phyloP scores from a whole-genome alignment of 92 coral and sea anemone species.

The Porites divaricata region DNA sequence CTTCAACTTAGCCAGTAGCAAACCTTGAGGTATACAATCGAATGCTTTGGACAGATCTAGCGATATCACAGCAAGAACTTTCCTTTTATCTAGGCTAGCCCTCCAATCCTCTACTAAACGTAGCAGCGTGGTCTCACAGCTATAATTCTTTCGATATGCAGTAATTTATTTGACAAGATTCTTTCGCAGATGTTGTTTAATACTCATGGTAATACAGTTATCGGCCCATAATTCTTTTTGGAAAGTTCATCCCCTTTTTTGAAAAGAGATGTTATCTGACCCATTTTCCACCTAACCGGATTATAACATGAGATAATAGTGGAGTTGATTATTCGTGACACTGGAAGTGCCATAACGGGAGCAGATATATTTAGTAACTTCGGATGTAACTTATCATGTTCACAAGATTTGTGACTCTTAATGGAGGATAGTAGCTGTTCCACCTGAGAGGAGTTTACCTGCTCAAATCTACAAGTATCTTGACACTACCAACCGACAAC shows the following conservation, averaged over 20 bases:
- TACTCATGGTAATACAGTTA: conserved; percentile 21
- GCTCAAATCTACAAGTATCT: too few species aligned
- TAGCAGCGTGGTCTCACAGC: conserved; percentile 34
- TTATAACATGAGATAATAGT: too few species aligned
- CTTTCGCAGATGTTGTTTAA: conserved; percentile 43
- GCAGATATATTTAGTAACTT: conserved; percentile 31
- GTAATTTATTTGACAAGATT: background rate
- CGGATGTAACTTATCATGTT: conserved; percentile 29
- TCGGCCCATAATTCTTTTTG: conserved; percentile 18
- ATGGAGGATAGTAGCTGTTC: background rate
- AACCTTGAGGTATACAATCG: too few species aligned
- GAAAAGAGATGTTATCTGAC: conserved; percentile 33
- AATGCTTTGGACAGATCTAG: background rate
- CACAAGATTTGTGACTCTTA: conserved; percentile 42
- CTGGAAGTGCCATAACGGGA: conserved; percentile 46
- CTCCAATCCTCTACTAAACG: conserved; percentile 16
- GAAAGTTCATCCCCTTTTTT: conserved; percentile 40
- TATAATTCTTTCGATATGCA: background rate
- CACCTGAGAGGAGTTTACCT: too few species aligned
- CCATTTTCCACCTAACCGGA: conserved; percentile 50
- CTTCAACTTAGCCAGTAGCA: too few species aligned
- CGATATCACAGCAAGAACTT: background rate
- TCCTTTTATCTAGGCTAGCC: background rate
- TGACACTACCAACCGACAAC: too few species aligned
- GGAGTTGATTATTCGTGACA: conserved; percentile 26